Conservation (phyloP, 2,888 invertebrate genomes). For the Cryptocephalus primarius region DNA sequence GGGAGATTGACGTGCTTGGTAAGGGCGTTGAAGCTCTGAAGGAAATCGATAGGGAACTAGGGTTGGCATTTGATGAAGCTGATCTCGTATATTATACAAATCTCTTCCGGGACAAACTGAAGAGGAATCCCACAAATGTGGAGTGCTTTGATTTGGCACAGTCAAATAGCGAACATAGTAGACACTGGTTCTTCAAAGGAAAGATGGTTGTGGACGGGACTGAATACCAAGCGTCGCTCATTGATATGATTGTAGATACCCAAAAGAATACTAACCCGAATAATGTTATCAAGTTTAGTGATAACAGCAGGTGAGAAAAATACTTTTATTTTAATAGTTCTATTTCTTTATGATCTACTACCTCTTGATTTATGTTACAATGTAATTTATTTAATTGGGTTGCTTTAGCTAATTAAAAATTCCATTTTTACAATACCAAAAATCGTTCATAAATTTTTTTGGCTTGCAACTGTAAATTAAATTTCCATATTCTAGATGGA, state of each 20-base stretch:
- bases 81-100: slow-evolving; percentile 85
- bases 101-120: slow-evolving; percentile 69
- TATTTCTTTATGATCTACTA: no score
- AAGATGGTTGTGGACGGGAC: slow-evolving; percentile 74
- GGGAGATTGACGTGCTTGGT: slow-evolving; percentile 70
- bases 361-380: no score
- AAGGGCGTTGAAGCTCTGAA: slow-evolving; percentile 71
- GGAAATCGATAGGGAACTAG: slow-evolving; percentile 49
- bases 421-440: no score
- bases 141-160: slow-evolving; percentile 98
- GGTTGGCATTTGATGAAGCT: slow-evolving; percentile 87
- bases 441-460: no score
- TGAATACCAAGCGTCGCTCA: slow-evolving; percentile 68
- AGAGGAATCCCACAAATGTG: slow-evolving; percentile 91
- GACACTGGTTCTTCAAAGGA: slow-evolving; percentile 99
- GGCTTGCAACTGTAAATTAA: no score
- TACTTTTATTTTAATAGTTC: no score
- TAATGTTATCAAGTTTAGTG: slow-evolving; percentile 94
- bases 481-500: no score
- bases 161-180: slow-evolving; percentile 94
- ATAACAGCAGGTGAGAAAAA: slow-evolving; percentile 74
- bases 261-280: slow-evolving; percentile 77
- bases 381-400: no score
- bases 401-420: no score
- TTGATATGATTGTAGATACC: slow-evolving; percentile 88